Conservation (phyloP, 2,797 vertebrate genomes). For the Periparus ater region DNA sequence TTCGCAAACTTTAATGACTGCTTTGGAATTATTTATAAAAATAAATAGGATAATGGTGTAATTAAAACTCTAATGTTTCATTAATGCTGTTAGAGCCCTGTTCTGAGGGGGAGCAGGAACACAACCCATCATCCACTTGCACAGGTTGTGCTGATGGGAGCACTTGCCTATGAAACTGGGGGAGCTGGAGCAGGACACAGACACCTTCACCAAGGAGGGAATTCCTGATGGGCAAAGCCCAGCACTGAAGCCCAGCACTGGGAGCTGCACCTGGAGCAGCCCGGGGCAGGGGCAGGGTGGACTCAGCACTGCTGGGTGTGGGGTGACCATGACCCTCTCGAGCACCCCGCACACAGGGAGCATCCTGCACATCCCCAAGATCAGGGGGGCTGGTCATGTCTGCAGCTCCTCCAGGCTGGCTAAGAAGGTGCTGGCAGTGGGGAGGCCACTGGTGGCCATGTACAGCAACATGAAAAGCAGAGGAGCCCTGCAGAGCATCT, state of each 20-base stretch:
- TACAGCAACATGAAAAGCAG: not conserved
- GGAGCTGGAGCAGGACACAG: not conserved
- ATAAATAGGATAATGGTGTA: conserved; percentile 72
- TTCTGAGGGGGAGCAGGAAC: not conserved
- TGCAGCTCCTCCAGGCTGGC: not conserved
- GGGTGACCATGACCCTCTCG: rapidly evolving
- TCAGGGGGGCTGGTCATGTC: rapidly evolving
- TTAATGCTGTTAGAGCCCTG: conserved; percentile 53
- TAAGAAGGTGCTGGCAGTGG: not conserved
- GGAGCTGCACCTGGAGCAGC: not conserved
- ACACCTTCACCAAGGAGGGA: not conserved
- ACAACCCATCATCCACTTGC: not conserved
- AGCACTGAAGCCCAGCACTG: not conserved
- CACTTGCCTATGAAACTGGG: not conserved
- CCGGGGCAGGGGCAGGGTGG: not conserved
- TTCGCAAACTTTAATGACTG: conserved; percentile 69
- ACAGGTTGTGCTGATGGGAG: conserved; percentile 1
- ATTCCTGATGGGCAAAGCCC: not conserved
- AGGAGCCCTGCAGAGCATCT: not conserved
- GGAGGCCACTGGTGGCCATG: rapidly evolving
- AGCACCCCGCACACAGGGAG: rapidly evolving
- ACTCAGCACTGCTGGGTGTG: rapidly evolving
- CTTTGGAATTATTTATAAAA: conserved; percentile 74
- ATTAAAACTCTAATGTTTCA: conserved; percentile 71
- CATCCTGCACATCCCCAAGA: not conserved